Base-by-base conservation (phyloP, 1,140 invertebrate species). In the Acromyrmex charruanus region DNA sequence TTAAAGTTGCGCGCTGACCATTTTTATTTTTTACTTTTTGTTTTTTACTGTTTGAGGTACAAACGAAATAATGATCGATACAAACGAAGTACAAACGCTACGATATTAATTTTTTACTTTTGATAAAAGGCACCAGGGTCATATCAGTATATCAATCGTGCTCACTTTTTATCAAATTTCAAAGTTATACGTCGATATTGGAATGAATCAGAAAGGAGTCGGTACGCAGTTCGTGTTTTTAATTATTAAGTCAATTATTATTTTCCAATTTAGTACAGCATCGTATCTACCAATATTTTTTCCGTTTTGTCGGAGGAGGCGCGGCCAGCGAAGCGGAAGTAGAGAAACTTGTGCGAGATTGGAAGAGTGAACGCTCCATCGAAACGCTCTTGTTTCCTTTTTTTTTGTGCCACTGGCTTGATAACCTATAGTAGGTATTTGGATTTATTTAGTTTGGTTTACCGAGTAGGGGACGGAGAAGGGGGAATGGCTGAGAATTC, bases 371-470 rank as follows among this genome's bases (percentile, higher is more conserved):
- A 80, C 31, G n/a, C 21, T 35, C 21, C 3, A 35, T 5, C 31
- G 68, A 71, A 65, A 58, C 66, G 74, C 35, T 58, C 71, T 66
- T 44, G 51, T 66, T 51, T 58, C n/a, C 53, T 55, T 39, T 74
- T 72, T 61, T 87, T 90, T 89, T 87, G 84, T 72, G 3, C 31
- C 55, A 66, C 53, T 14, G 25, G 2, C 55, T 81, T 6, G n/a
- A 12, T 61, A 44, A 51, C 14, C 12, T 51, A 51, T 51, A 51
- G 49, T 55, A 55, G 55, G n/a, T 71, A 61, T 63, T 65, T 21
- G 35, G 77, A 90, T 89, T 87, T 75, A 74, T 84, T 77, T 59
- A 63, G 77, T 82, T 82, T 58, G 44, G 28, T 7, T 74, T 75
- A 31, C 18, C 31, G 10, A 77, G 44, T 21, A 55, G 51, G 16